These are phyloP conservation scores for Pteruthius melanotis DNA, from an alignment of 2,113 vertebrate genomes.

Conservation along the genomic window DNA sequence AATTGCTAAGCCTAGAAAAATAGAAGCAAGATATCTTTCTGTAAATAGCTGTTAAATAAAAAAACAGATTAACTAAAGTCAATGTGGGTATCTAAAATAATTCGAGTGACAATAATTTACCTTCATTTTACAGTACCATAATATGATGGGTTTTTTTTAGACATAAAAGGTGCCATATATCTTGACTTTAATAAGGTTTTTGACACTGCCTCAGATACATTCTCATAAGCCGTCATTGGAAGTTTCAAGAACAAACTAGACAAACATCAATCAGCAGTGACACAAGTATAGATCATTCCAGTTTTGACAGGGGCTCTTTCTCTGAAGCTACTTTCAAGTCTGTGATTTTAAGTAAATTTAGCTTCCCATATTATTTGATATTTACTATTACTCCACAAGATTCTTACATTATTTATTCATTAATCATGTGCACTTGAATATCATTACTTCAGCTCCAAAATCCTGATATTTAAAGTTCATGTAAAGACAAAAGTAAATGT, in stretches of 20 bases:
- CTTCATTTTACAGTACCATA: background rate
- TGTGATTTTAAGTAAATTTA: background rate
- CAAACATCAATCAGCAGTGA: background rate
- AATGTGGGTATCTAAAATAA: background rate
- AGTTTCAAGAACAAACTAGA: background rate
- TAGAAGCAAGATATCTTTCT: background rate
- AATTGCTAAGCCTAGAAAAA: background rate
- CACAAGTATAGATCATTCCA: background rate
- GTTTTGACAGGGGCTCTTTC: background rate
- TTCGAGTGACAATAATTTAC: background rate
- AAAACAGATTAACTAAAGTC: background rate
- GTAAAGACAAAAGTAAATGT: background rate
- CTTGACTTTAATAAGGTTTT: background rate
- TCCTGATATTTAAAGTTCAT: background rate
- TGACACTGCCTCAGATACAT: background rate
- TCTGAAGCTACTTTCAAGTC: background rate
- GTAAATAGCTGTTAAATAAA: background rate
- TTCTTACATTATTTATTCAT: background rate
- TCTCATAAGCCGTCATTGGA: background rate
- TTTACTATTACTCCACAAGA: background rate
- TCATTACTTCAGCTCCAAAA: background rate
- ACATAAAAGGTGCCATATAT: background rate
- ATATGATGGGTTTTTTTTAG: background rate
- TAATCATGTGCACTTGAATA: background rate
- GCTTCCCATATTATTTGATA: background rate